Base-by-base conservation (phyloP, 2,888 invertebrate species). In the Odontomyia ornata region DNA sequence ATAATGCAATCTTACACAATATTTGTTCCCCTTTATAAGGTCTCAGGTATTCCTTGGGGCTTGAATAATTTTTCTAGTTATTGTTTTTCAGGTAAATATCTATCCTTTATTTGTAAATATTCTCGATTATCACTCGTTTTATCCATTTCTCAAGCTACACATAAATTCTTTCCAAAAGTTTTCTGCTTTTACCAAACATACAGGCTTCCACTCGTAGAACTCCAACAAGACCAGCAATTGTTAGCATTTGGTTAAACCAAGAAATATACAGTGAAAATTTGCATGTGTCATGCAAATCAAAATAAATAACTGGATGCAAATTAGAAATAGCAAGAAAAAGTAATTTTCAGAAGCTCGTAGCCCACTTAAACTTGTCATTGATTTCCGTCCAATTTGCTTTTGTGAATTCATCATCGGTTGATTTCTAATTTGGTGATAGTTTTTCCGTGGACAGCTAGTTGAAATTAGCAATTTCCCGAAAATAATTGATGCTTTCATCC, bases 391-490 rank as follows among this genome's bases (percentile, higher is more conserved):
- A 86, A 78, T 85, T 83, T 28, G 83, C 86, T 77, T 84, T 83
- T 28, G 83, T 80, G 43, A 79, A 5, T 46, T 67, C 36, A 30
- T 79, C 78, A 7, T 73, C 30, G 60, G 84, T 81, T 62, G 85
- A 79, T 72, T 84, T 89, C 96, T 95, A 95, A 87, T 96, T 94
- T 4, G 95, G 96, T 7, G 95, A 98, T 56, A 91, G 92, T 78
- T 92, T 91, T 84, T 95, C 95, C 27, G 91, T 90, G 18, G 95
- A 95, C 52, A 98, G 87, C 98, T 98, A 98, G 86, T 98, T 96
- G 83, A 98, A 99, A 86, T 99, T 98, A 83, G 97, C 96, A 46
- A 98, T 89, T 81, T 90, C 89, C 81, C 93, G 90, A 94, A 97
- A 98, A 85, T 96, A 93, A 84, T 96, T 96, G n/a, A 87, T 87